These are phyloP conservation scores for Pollenia labialis DNA, from an alignment of 2,888 invertebrate species.

Conservation along the genomic window DNA sequence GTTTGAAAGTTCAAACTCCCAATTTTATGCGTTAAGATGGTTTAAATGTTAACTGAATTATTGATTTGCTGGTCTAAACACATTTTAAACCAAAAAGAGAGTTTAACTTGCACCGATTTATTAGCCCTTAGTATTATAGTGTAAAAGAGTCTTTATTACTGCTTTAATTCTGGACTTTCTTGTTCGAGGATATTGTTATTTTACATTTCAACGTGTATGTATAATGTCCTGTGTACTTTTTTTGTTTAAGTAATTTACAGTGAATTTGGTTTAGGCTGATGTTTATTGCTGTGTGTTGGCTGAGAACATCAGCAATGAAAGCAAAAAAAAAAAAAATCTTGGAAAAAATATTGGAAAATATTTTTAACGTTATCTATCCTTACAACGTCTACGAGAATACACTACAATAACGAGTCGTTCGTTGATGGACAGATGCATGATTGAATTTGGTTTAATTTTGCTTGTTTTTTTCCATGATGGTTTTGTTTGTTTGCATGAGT, in stretches of 20 bases:
- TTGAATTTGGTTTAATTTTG: conserved; percentile 67
- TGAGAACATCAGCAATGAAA: background rate
- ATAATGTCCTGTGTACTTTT: conserved; percentile 13
- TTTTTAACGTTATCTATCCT: conserved; percentile 52
- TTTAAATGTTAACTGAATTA: too few species aligned
- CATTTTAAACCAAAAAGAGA: too few species aligned
- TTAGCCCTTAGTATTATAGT: too few species aligned
- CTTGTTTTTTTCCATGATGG: conserved; percentile 5
- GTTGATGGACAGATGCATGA: conserved; percentile 73
- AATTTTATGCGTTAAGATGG: too few species aligned
- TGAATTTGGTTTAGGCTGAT: conserved; percentile 13
- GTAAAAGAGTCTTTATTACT: background rate
- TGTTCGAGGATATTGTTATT: background rate
- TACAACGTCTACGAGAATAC: conserved; percentile 27
- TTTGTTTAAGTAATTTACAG: conserved; percentile 30
- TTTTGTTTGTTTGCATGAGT: background rate
- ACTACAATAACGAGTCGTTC: conserved; percentile 51
- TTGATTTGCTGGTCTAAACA: too few species aligned
- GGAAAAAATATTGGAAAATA: background rate
- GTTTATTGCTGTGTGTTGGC: conserved; percentile 29
- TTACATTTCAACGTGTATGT: conserved; percentile 14
- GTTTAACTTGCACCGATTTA: too few species aligned
- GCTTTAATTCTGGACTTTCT: background rate
- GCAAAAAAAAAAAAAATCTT: conserved; percentile 24
- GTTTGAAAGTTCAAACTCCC: too few species aligned